Evolutionary conservation across 30 jellyfish, hydroid and myxozoan genomes (phyloP).

Genomic region (Hydractinia echinata): DNA sequence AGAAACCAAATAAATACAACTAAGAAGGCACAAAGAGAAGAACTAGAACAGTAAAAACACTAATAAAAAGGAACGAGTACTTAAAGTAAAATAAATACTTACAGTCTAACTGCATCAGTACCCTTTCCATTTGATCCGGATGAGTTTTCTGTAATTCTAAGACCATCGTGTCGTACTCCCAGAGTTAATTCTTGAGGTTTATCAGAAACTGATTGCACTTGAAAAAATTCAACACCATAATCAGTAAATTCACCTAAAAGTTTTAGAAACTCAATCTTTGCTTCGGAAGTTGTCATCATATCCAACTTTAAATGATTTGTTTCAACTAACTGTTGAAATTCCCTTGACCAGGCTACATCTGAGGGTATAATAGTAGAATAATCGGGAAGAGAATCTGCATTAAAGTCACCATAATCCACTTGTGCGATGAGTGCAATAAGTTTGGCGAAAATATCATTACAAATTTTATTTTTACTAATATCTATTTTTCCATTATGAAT

Average conservation of each 20-base stretch:
- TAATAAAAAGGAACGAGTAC: neutral
- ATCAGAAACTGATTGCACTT: constrained; percentile 74
- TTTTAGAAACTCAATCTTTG: constrained; percentile 57
- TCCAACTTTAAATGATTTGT: constrained; percentile 61
- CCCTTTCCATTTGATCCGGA: constrained; percentile 24
- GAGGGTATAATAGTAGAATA: constrained; percentile 60
- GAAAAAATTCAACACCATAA: constrained; percentile 86
- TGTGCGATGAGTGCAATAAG: constrained; percentile 67
- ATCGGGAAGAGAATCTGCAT: constrained; percentile 69
- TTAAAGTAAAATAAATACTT: constrained; percentile 33
- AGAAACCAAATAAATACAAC: neutral
- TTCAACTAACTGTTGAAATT: constrained; percentile 65
- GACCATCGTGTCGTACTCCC: constrained; percentile 87
- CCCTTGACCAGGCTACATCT: constrained; percentile 57
- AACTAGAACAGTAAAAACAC: neutral
- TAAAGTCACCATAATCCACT: constrained; percentile 79
- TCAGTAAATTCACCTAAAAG: constrained; percentile 50
- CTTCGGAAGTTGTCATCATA: constrained; percentile 57
- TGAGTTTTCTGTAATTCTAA: constrained; percentile 45
- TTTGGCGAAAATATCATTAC: constrained; percentile 42
- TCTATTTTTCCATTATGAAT: constrained; percentile 50
- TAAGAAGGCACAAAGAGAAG: neutral
- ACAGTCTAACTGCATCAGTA: constrained; percentile 55
- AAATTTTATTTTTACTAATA: constrained; percentile 31
- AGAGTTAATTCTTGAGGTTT: constrained; percentile 58